Conservation (phyloP, 2,113 vertebrate genomes). For the Anolis carolinensis region DNA sequence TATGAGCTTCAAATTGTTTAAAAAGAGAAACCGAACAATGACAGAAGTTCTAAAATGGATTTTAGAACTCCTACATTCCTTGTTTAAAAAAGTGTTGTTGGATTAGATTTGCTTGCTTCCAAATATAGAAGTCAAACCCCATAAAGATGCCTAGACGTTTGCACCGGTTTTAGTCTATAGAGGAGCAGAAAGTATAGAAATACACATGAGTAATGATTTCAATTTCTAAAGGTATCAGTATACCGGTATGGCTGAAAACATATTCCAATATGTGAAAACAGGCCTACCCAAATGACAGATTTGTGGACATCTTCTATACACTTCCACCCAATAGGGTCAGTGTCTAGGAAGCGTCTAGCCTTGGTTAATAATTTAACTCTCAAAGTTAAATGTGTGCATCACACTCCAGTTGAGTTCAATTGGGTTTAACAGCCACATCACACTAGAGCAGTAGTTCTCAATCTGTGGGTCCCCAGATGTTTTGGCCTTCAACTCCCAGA, state of each 20-base stretch:
- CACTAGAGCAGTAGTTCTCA: no score
- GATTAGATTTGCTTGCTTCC: background rate
- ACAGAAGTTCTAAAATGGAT: background rate
- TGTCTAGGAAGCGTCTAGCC: background rate
- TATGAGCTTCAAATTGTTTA: background rate
- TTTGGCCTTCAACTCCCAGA: no score
- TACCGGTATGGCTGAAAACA: background rate
- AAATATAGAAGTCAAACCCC: background rate
- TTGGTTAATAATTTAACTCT: background rate
- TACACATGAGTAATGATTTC: background rate
- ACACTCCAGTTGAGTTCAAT: no score
- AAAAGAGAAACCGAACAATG: background rate
- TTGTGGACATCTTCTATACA: background rate
- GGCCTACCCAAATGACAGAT: background rate
- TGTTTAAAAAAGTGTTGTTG: no score
- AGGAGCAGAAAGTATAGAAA: background rate
- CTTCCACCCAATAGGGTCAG: background rate
- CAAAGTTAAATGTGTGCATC: no score
- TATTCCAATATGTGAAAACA: background rate
- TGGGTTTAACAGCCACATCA: no score
- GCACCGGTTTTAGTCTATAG: background rate
- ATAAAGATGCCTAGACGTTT: background rate
- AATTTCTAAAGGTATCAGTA: background rate
- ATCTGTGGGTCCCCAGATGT: no score
- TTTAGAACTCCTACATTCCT: background rate